Evolutionary conservation across 1,140 invertebrate genomes (phyloP), one percentile per base, ranked within the genome.

Genomic region (Leucophenga varia): DNA sequence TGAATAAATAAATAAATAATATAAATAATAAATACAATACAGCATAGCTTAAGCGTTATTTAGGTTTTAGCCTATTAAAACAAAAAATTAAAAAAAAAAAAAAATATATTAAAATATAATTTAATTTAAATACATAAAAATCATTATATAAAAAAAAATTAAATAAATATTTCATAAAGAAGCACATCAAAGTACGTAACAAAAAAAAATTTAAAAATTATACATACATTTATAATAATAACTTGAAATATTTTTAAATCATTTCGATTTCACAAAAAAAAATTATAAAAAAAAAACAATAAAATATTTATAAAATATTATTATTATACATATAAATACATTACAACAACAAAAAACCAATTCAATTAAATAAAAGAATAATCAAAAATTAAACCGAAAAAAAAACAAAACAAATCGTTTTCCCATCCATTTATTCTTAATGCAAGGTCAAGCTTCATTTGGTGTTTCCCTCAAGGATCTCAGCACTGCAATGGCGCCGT

Each of bases 301-400:
- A 42, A 32, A 7, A 25, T 25, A 12, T 22, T 17, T 32, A 21
- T 19, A 52, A 35, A 21, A 16, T 38, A 43, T 52, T 37, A 43
- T 52, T 37, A 47, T 21, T 17, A 47, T 25, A 54, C 32, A 36
- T 42, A 43, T 48, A 47, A 44, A 44, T 40, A 55, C 28, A 52
- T 42, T 25, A 28, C 32, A 18, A 42, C 30, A 25, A 42, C 25
- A 42, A 25, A 25, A 42, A 31, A 42, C 32, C 40, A 42, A 19
- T 38, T 20, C 19, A 36, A 18, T 36, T 10, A 36, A 36, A 41
- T 39, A 16, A 39, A 22, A 22, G 14, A 22, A 36, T 21, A 20
- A 39, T n/a, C n/a, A n/a, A n/a, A n/a, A n/a, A n/a, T n/a, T n/a
- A n/a, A n/a, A n/a, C n/a, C n/a, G n/a, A n/a, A n/a, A n/a, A n/a